Evolutionary conservation across 2,797 vertebrate genomes (phyloP).

Genomic region (Podarcis lilfordi): DNA sequence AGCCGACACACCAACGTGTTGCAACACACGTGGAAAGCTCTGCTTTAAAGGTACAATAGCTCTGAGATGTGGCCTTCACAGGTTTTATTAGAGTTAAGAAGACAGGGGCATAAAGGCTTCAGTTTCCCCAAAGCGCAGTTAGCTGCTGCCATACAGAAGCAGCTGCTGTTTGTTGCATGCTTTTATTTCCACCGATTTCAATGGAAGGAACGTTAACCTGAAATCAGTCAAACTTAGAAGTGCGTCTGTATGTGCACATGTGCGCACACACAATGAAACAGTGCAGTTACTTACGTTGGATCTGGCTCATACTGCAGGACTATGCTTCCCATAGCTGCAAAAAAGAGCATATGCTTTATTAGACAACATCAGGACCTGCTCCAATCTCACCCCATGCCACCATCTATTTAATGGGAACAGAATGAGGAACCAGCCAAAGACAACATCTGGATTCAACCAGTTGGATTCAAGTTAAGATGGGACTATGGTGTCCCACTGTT

Average conservation of each 20-base stretch:
- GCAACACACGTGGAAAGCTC: no score
- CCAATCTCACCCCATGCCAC: no score
- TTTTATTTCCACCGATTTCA: not conserved
- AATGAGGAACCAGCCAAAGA: no score
- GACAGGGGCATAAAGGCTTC: not conserved
- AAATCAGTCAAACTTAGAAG: not conserved
- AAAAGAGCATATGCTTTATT: not conserved
- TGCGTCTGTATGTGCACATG: not conserved
- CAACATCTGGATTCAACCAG: no score
- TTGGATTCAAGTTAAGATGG: no score
- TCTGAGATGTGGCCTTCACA: no score
- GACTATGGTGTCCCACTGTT: no score
- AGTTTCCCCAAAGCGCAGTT: not conserved
- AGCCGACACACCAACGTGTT: no score
- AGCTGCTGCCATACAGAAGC: not conserved
- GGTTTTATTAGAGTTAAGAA: no score
- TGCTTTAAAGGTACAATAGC: no score
- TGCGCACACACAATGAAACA: not conserved
- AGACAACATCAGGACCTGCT: no score
- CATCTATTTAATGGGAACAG: no score
- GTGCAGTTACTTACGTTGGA: constrained; percentile 82
- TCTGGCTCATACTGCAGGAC: constrained; percentile 93
- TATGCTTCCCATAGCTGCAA: constrained; percentile 92
- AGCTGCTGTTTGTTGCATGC: not conserved
- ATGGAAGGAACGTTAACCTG: not conserved